These are phyloP conservation scores for Mesoligia furuncula DNA, from an alignment of 2,888 invertebrate genomes.

Conservation along the genomic window DNA sequence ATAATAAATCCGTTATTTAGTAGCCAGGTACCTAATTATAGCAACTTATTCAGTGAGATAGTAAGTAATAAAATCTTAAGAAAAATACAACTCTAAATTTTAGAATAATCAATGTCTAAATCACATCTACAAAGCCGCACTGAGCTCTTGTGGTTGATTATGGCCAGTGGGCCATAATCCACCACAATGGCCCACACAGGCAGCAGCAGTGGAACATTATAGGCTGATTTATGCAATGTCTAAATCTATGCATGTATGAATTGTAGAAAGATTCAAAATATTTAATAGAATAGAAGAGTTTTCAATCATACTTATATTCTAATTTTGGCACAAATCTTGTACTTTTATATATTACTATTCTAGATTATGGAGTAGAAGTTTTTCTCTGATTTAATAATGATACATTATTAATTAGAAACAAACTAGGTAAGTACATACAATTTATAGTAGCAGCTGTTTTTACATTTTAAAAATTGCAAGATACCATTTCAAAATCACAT, in stretches of 20 bases:
- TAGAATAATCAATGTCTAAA: background rate
- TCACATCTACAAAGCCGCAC: background rate
- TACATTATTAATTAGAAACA: constrained; percentile 50
- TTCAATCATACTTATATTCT: background rate
- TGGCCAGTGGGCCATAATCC: no score
- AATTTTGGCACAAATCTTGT: constrained; percentile 45
- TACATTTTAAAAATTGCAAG: constrained; percentile 4
- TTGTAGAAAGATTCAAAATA: no score
- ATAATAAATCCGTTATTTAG: constrained; percentile 29
- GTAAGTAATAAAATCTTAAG: background rate
- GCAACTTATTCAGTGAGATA: constrained; percentile 34
- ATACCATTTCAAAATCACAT: constrained; percentile 4
- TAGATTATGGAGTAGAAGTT: background rate
- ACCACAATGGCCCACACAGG: no score
- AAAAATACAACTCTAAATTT: constrained; percentile 17
- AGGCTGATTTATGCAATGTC: background rate
- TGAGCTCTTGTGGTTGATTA: background rate
- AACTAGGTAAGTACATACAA: background rate
- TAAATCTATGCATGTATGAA: background rate
- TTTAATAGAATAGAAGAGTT: background rate
- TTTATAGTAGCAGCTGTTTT: background rate
- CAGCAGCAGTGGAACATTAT: background rate
- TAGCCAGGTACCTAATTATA: constrained; percentile 44
- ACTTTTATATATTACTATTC: constrained; percentile 2
- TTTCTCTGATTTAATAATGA: constrained; percentile 53